Evolutionary conservation across 2,113 vertebrate genomes (phyloP).

Genomic region (Kryptolebias marmoratus): DNA sequence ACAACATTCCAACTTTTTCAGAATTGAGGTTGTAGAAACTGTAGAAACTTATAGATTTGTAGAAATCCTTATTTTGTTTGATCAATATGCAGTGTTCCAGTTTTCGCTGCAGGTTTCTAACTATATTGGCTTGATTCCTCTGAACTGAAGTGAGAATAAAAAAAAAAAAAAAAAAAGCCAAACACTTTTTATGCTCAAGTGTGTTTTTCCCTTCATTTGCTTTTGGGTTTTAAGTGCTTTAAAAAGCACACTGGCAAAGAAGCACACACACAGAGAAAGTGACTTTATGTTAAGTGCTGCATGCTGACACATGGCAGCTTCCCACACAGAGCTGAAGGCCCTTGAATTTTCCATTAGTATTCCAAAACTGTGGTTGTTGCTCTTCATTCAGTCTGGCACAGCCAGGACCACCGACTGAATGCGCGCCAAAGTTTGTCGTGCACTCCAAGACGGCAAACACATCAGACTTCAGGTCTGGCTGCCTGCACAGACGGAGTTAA

Average conservation of each 20-base stretch:
- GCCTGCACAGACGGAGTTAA: constrained; percentile 49
- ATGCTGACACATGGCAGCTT: constrained; percentile 70
- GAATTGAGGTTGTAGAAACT: not conserved
- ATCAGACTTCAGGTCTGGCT: constrained; percentile 40
- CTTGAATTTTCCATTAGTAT: constrained; percentile 71
- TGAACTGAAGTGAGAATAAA: constrained; percentile 16
- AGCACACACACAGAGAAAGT: constrained; percentile 30
- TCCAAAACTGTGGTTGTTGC: constrained; percentile 53
- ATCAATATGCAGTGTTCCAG: not conserved
- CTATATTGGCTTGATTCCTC: constrained; percentile 32
- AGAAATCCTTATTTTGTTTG: constrained; percentile 4
- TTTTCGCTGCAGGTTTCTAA: constrained; percentile 25
- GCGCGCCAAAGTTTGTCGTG: constrained; percentile 50
- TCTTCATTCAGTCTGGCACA: constrained; percentile 54
- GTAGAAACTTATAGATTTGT: not conserved
- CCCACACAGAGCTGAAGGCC: constrained; percentile 64
- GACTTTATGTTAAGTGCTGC: constrained; percentile 55
- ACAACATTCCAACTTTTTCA: too few species aligned
- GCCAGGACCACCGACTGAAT: constrained; percentile 43
- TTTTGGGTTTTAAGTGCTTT: constrained; percentile 58
- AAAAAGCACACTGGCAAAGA: constrained; percentile 52
- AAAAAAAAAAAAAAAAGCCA: constrained; percentile 17
- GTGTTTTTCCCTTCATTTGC: constrained; percentile 59
- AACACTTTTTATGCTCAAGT: constrained; percentile 33
- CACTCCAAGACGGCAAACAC: constrained; percentile 38